A percentile compares a stretch with the other conserved stretches of the same genome.
Conservation (phyloP, 2,797 vertebrate genomes). For the Gymnocypris eckloni region DNA sequence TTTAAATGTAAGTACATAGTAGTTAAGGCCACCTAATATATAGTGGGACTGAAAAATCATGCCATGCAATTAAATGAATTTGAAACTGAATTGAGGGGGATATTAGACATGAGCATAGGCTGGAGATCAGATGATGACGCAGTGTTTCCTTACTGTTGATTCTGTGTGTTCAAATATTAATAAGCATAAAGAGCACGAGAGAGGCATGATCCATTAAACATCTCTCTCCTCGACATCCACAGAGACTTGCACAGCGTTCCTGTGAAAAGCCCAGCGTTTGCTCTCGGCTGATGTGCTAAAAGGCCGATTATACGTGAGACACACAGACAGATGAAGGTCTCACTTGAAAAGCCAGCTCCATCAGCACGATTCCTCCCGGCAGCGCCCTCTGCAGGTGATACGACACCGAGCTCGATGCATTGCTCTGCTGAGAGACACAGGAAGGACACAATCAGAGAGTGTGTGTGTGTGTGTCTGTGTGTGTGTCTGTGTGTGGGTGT, state of each 20-base stretch:
- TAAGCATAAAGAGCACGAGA: slow-evolving; percentile 25
- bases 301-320: neutral
- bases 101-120: neutral
- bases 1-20: too few species aligned
- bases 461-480: slow-evolving; percentile 27
- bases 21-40: too few species aligned
- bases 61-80: neutral
- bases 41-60: neutral
- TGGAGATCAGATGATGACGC: slow-evolving; percentile 1
- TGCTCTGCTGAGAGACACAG: slow-evolving; percentile 72
- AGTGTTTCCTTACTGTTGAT: slow-evolving; percentile 11
- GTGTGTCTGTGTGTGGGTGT: too few species aligned
- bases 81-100: neutral
- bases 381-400: slow-evolving; percentile 98
- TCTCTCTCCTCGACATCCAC: neutral
- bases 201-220: slow-evolving; percentile 26
- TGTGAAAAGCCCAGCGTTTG: slow-evolving; percentile 26
- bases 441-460: slow-evolving; percentile 2
- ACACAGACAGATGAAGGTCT: slow-evolving; percentile 34
- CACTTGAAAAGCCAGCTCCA: slow-evolving; percentile 98
- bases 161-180: slow-evolving; percentile 54
- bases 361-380: slow-evolving; percentile 94
- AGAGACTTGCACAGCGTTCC: neutral
- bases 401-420: slow-evolving; percentile 74
- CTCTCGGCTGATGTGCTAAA: slow-evolving; percentile 25